These are phyloP conservation scores for Drosophila aff. DNA, from an alignment of 1,140 invertebrate species.

Conservation along the genomic window DNA sequence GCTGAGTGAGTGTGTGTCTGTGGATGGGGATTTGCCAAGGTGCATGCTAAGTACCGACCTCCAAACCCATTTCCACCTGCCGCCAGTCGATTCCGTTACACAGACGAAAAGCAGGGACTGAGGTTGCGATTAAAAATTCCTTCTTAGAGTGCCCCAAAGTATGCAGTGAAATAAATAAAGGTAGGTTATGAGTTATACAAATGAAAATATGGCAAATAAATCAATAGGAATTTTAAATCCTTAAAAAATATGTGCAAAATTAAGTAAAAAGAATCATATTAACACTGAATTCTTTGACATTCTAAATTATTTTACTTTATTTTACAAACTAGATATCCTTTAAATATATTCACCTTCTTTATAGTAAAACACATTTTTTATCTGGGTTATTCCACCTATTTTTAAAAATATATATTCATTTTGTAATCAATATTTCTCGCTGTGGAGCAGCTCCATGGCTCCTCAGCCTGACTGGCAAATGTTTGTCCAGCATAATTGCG, in stretches of 20 bases:
- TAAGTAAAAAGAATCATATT: no score
- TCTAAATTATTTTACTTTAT: not conserved
- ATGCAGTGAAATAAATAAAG: not conserved
- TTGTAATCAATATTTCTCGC: not conserved
- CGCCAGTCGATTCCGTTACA: conserved; percentile 17
- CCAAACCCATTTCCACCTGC: conserved; percentile 40
- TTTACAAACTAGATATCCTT: no score
- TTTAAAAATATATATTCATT: not conserved
- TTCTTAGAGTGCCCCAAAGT: not conserved
- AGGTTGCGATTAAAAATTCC: not conserved
- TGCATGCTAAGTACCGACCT: conserved; percentile 75
- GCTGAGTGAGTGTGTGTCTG: conserved; percentile 35
- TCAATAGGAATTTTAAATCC: no score
- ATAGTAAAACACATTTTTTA: not conserved
- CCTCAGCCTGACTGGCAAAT: conserved; percentile 64
- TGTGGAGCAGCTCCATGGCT: conserved; percentile 7
- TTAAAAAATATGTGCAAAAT: no score
- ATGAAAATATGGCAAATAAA: not conserved
- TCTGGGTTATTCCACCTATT: not conserved
- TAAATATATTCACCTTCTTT: no score
- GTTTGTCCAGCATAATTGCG: conserved; percentile 84
- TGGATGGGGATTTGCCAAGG: conserved; percentile 52
- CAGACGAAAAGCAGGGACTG: conserved; percentile 10
- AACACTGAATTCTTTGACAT: no score
- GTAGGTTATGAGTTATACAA: not conserved